phyloP scores from a whole-genome alignment of 1,140 invertebrate species.

The Papilio machaon region DNA sequence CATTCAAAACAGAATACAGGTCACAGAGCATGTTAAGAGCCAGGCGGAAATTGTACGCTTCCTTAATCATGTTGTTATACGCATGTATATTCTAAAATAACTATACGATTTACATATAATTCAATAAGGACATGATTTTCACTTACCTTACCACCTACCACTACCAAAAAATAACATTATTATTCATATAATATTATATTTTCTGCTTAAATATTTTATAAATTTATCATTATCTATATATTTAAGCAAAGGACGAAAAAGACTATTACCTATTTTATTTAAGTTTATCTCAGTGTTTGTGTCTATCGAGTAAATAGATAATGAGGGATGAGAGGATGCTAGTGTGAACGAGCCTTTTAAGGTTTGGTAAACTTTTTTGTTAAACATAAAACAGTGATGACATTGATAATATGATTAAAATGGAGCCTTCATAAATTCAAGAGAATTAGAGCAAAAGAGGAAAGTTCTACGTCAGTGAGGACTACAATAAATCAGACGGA shows the following conservation, averaged over 20 bases:
- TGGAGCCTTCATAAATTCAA: slow-evolving; percentile 6
- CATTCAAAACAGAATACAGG: slow-evolving; percentile 14
- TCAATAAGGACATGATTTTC: too few species aligned
- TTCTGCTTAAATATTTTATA: not conserved
- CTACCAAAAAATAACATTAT: too few species aligned
- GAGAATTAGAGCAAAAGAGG: not conserved
- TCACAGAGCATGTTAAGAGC: slow-evolving; percentile 10
- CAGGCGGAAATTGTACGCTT: slow-evolving; percentile 18
- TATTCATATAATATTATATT: too few species aligned
- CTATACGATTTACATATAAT: not conserved
- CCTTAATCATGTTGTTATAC: slow-evolving; percentile 21
- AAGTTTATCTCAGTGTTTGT: not conserved
- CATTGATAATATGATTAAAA: not conserved
- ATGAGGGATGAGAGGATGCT: not conserved
- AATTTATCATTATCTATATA: not conserved
- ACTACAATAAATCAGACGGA: slow-evolving; percentile 32
- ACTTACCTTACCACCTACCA: too few species aligned
- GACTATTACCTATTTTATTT: not conserved
- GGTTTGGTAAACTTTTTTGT: not conserved
- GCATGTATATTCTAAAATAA: not conserved
- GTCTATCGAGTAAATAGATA: not conserved
- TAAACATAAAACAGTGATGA: not conserved
- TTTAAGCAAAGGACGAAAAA: not conserved
- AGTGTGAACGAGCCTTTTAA: not conserved
- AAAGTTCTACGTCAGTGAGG: slow-evolving; percentile 9